Base-by-base conservation (phyloP, 2,113 vertebrate genomes). In the Semnornis frantzii region DNA sequence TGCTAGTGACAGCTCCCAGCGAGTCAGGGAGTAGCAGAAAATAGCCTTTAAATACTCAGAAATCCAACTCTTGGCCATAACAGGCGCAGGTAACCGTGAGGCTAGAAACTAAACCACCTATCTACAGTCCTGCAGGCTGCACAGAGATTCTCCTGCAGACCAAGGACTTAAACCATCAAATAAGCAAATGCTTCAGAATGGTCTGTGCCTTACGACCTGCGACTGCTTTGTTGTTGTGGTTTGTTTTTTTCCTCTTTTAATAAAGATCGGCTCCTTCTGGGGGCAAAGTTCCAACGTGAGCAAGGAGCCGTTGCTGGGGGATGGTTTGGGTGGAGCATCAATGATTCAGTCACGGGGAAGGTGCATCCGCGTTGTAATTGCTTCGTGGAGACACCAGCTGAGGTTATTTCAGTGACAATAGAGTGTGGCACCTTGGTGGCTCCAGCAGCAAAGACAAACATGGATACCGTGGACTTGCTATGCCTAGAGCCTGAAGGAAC, bases 1-100 rank as follows among this genome's bases (percentile, higher is more conserved):
- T 3, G 3, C 30, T 3, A 5, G 14, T 25, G 12, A 4, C 24
- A 33, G 78, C 66, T 59, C 54, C 0, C 59, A 2, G 59, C 2
- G n/a, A 54, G 15, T 12, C 84, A 8, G 72, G 5, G 1, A 30
- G 27, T 3, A 23, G 62, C 78, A 31, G 12, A 48, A 62, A 57
- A 13, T 64, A 8, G 60, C 48, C 77, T 3, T 46, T 15, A 9
- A 58, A 28, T 3, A 5, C 55, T 3, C 30, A 3, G 55, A 57
- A 64, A 15, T 5, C 6, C 48, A 34, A 4, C 24, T 25, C 12
- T 8, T 1, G 4, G 33, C 30, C 30, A n/a, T 17, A 19, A 52
- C 25, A 52, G 28, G 15, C 14, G 30, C 62, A 15, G n/a, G 44
- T 27, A 34, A 37, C 25, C 54, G 23, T 25, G 50, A 52, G 50